Evolutionary conservation across 2,113 vertebrate genomes (phyloP).

Genomic region (Sylvietta virens): DNA sequence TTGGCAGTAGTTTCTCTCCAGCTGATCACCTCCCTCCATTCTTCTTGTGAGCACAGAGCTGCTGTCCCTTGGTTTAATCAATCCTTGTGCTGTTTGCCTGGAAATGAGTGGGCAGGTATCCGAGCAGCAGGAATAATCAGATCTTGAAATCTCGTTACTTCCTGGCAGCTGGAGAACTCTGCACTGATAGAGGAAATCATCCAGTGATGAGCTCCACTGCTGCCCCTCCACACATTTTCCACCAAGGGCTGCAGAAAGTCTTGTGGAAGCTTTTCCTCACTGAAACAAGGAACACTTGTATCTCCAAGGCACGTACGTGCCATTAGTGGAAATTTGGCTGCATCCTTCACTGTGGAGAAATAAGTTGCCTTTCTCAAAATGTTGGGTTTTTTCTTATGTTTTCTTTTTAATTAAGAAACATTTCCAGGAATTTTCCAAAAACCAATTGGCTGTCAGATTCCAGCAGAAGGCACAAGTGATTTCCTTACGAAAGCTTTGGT

Average conservation of each 20-base stretch:
- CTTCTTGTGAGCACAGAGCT: background rate
- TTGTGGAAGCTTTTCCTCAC: background rate
- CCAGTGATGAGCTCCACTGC: background rate
- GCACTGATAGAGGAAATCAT: background rate
- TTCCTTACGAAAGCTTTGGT: background rate
- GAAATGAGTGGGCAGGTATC: background rate
- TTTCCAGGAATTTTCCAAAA: slow-evolving; percentile 17
- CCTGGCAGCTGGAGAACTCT: background rate
- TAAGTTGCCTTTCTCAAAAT: background rate
- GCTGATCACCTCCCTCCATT: background rate
- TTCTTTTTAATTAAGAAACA: slow-evolving; percentile 30
- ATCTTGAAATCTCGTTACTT: background rate
- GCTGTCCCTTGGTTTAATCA: background rate
- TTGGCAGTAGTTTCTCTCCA: background rate
- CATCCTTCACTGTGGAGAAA: background rate
- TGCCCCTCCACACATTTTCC: background rate
- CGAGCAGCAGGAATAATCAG: background rate
- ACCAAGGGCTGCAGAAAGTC: background rate
- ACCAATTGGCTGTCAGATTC: background rate
- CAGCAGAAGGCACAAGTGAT: slow-evolving; percentile 12
- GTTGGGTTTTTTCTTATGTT: background rate
- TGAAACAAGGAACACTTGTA: background rate
- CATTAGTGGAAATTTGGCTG: slow-evolving; percentile 7
- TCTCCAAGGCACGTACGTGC: background rate
- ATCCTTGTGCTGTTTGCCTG: background rate